Conservation (phyloP, 2,113 vertebrate species). For the Oryctolagus cuniculus region mOryCun1.1 NC_091453.1:28810501-28811000, state of each 20-base stretch:
- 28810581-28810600: too few relatives aligned
- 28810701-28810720: background rate
- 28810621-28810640: too few relatives aligned
- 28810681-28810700: background rate
- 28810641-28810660: background rate
- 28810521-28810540: too few relatives aligned
- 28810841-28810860: background rate
- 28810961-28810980: constrained; percentile 55
- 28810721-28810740: constrained; percentile 38
- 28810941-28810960: constrained; percentile 36
- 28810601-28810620: too few relatives aligned
- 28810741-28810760: constrained; percentile 20
- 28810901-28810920: background rate
- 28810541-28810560: too few relatives aligned
- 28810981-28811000: constrained; percentile 59
- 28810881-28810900: background rate
- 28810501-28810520: too few relatives aligned
- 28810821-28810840: background rate
- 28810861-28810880: background rate
- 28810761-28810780: background rate
- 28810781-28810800: constrained; percentile 9
- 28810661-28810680: constrained; percentile 9
- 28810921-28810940: constrained; percentile 30
- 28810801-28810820: constrained; percentile 39
- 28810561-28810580: too few relatives aligned